These are phyloP conservation scores for Glyptemys insculpta DNA, from an alignment of 2,797 vertebrate species.

Conservation along the genomic window DNA sequence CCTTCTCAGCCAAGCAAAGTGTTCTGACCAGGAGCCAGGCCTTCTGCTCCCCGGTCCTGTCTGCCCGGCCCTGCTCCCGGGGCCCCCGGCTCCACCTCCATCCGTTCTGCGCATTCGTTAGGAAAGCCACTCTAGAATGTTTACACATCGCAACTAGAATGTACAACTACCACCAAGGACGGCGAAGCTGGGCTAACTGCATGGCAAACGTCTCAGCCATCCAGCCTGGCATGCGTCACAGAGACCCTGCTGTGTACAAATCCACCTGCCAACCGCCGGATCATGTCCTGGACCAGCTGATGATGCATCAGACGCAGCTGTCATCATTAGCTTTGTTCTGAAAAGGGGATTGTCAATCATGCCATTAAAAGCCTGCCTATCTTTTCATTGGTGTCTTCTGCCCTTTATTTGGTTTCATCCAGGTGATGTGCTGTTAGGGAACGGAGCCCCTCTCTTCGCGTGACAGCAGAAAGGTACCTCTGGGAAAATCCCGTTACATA, in stretches of 20 bases:
- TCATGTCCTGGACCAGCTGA: constrained; percentile 38
- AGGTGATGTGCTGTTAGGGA: neutral
- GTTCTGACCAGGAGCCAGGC: constrained; percentile 40
- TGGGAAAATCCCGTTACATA: fast-evolving
- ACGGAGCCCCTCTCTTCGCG: neutral
- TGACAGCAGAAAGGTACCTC: no score
- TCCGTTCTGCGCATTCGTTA: constrained; percentile 63
- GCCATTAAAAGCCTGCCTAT: constrained; percentile 88
- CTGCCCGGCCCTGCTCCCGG: constrained; percentile 46
- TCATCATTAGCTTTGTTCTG: constrained; percentile 80
- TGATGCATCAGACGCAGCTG: constrained; percentile 71
- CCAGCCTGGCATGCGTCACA: constrained; percentile 76
- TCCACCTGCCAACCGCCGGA: constrained; percentile 67
- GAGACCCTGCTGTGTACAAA: constrained; percentile 73
- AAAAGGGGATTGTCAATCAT: constrained; percentile 83
- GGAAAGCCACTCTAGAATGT: constrained; percentile 84
- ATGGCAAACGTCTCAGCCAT: constrained; percentile 82
- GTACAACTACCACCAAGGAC: constrained; percentile 74
- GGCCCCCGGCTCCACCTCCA: constrained; percentile 42
- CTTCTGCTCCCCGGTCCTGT: constrained; percentile 44
- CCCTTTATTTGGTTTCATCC: neutral
- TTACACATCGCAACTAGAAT: constrained; percentile 88
- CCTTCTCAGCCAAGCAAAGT: neutral
- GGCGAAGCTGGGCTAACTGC: constrained; percentile 73
- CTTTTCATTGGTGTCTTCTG: constrained; percentile 79